phyloP scores from a whole-genome alignment of 2,797 vertebrate genomes.

The Peromyscus eremicus region DNA sequence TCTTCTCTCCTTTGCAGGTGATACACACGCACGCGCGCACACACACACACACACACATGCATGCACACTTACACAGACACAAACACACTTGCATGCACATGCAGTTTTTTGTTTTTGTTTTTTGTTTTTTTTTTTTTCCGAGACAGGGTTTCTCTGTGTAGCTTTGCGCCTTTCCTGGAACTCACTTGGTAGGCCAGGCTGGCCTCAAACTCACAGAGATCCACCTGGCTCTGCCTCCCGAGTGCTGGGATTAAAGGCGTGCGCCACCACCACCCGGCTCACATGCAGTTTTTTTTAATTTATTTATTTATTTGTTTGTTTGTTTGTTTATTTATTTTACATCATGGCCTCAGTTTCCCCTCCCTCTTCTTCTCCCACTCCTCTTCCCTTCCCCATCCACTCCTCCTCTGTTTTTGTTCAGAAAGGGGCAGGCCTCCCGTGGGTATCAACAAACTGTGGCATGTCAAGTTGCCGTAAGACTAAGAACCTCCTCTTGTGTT shows the following conservation, averaged over 20 bases:
- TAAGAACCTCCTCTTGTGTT: not conserved
- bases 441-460: not conserved
- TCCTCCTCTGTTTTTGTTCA: not conserved
- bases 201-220: too few species aligned
- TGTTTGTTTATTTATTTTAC: not conserved
- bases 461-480: not conserved
- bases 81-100: too few species aligned
- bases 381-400: not conserved
- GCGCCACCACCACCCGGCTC: too few species aligned
- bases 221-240: too few species aligned
- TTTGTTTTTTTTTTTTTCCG: too few species aligned
- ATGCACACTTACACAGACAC: too few species aligned
- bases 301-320: too few species aligned
- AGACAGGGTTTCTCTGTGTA: too few species aligned
- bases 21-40: not conserved
- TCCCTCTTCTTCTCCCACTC: not conserved
- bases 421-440: not conserved
- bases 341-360: not conserved
- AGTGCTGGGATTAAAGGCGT: too few species aligned
- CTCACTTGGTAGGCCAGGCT: too few species aligned
- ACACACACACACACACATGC: not conserved
- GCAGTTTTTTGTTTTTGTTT: too few species aligned
- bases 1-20: not conserved
- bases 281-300: not conserved
- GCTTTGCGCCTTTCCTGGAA: too few species aligned